These are phyloP conservation scores for Euura lappo DNA, from an alignment of 1,140 invertebrate genomes.

Conservation along the genomic window DNA sequence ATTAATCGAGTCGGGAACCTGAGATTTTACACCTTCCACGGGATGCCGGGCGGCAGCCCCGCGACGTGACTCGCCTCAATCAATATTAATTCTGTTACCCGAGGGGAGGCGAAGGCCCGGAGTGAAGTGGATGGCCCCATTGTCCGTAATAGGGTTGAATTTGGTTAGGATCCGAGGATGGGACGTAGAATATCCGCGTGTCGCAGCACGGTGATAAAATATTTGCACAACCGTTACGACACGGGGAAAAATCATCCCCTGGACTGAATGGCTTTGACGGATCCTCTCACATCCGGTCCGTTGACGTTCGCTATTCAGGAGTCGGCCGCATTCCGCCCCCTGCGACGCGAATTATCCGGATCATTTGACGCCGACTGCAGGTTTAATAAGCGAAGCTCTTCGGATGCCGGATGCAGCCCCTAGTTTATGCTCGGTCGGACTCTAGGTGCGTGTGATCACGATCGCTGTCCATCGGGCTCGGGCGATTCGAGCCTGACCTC, in stretches of 20 bases:
- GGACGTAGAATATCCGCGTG: background rate
- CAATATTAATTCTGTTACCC: constrained; percentile 17
- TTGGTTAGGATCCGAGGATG: background rate
- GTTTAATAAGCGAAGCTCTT: background rate
- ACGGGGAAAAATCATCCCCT: too few species aligned
- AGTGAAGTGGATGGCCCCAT: background rate
- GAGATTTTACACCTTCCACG: too few species aligned
- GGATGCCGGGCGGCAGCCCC: too few species aligned
- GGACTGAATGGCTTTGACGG: too few species aligned
- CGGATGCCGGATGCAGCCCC: too few species aligned
- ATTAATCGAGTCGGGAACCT: too few species aligned
- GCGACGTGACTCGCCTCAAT: constrained; percentile 3
- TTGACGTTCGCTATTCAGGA: too few species aligned
- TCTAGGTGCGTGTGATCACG: background rate
- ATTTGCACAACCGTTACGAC: background rate
- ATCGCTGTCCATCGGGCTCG: constrained; percentile 3
- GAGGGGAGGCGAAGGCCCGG: background rate
- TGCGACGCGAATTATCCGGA: too few species aligned
- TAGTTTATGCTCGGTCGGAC: too few species aligned
- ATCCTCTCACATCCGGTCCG: too few species aligned
- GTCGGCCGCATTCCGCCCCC: too few species aligned
- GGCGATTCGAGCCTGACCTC: background rate
- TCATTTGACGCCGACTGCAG: too few species aligned
- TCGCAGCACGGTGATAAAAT: background rate
- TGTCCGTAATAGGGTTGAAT: constrained; percentile 12